These are phyloP conservation scores for Hecatera dysodea DNA, from an alignment of 2,888 invertebrate species.

Conservation along the genomic window DNA sequence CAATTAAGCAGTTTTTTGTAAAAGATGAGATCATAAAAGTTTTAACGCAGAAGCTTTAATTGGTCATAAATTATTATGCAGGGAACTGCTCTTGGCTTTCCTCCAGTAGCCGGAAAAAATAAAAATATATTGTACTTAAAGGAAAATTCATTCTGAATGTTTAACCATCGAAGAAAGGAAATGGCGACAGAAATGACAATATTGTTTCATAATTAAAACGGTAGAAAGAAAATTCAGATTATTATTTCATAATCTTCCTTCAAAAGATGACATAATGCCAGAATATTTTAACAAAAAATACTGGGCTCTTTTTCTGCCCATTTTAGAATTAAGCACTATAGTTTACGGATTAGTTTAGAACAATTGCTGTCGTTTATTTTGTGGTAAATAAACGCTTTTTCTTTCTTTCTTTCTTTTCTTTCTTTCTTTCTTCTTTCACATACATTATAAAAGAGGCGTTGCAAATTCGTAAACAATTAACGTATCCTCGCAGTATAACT, in stretches of 20 bases:
- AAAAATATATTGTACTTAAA: not conserved
- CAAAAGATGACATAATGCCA: slow-evolving; percentile 13
- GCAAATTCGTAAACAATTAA: slow-evolving; percentile 56
- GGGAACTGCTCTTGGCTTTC: not conserved
- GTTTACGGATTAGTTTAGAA: no score
- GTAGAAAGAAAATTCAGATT: slow-evolving; percentile 25
- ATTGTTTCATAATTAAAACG: slow-evolving; percentile 39
- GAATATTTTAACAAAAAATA: slow-evolving; percentile 18
- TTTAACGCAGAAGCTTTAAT: slow-evolving; percentile 6
- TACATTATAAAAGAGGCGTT: slow-evolving; percentile 52
- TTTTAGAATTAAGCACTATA: slow-evolving; percentile 45
- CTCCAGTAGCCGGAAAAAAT: not conserved
- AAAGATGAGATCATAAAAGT: slow-evolving; percentile 8
- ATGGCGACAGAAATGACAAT: slow-evolving; percentile 33
- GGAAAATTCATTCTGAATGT: not conserved
- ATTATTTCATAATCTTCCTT: slow-evolving; percentile 16
- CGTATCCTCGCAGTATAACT: slow-evolving; percentile 36
- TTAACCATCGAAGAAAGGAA: not conserved
- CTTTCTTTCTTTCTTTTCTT: no score
- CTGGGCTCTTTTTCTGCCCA: slow-evolving; percentile 16
- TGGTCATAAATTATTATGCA: slow-evolving; percentile 11
- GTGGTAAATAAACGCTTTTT: no score
- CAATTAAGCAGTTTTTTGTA: slow-evolving; percentile 5
- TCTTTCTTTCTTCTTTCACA: no score
- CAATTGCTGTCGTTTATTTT: no score